Base-by-base conservation (phyloP, 2,888 invertebrate genomes). In the Drosophila testacea region DNA sequence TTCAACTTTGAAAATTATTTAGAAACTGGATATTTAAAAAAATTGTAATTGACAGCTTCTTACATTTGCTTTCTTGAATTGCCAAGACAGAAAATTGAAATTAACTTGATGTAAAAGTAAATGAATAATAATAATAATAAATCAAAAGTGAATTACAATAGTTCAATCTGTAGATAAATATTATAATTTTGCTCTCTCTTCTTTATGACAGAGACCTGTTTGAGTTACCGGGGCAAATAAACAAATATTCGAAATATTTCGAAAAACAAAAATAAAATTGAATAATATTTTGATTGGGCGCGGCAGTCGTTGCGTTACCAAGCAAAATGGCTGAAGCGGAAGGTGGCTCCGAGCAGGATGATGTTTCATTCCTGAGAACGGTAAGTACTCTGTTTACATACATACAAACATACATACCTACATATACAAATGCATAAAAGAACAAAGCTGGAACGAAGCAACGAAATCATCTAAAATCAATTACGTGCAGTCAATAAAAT, bases 311-410 rank as follows among this genome's bases (percentile, higher is more conserved):
- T 89, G 88, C 83, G 77, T 71, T 66, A 75, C 65, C 79, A 62
- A 69, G 52, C 75, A 90, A 88, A 80, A 98, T 97, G 97, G 97
- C 97, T 92, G 97, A 98, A 94, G 96, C 96, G 92, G 98, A 98
- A 93, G 98, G 97, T 92, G 97, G 98, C 84, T 98, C 98, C 92
- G 99, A 99, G 94, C 99, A 99, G 94, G 99, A 99, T 96, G 99
- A 99, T 95, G 98, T 99, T 94, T 99, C 99, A 93, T 99, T 99
- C 95, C 95, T 99, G 91, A 96, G 99, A 91, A 99, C 99, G 96
- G 99, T 99, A 93, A 96, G 97, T 94, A 77, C 6, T 42, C 11
- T 6, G 22, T 30, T n/a, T 4, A 4, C 10, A 13, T 2, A 32
- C 6, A 62, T 38, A 52, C n/a, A 32, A 10, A 41, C 30, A 7